Conservation (phyloP, 1,140 invertebrate species). For the Drosophila kepulauana region DNA sequence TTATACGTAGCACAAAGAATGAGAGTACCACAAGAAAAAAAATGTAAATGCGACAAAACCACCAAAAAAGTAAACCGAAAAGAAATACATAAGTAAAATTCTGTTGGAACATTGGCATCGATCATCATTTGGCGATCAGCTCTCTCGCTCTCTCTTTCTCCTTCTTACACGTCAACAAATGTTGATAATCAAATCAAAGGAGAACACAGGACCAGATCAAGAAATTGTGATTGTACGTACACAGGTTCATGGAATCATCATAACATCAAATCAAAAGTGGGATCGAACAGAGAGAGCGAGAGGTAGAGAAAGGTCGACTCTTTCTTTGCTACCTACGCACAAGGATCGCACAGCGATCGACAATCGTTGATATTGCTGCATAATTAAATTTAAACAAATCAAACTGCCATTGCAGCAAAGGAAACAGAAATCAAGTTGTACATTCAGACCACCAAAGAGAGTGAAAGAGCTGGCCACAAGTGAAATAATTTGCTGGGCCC, state of each 20-base stretch:
- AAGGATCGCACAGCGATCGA: constrained; percentile 37
- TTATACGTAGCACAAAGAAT: constrained; percentile 71
- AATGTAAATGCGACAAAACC: constrained; percentile 68
- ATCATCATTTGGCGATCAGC: constrained; percentile 76
- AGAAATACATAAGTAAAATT: constrained; percentile 9
- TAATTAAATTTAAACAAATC: constrained; percentile 84
- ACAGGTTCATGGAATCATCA: constrained; percentile 57
- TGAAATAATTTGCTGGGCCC: constrained; percentile 77
- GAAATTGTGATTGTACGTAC: constrained; percentile 40
- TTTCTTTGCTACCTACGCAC: constrained; percentile 3
- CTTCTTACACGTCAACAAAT: constrained; percentile 45
- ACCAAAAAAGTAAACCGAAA: constrained; percentile 15
- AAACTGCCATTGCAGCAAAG: constrained; percentile 75
- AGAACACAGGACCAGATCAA: constrained; percentile 42
- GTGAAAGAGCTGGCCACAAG: constrained; percentile 48
- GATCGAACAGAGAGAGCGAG: not conserved
- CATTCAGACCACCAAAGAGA: constrained; percentile 73
- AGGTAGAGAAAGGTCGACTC: not conserved
- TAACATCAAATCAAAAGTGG: constrained; percentile 49
- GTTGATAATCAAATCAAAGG: constrained; percentile 81
- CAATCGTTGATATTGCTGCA: constrained; percentile 74
- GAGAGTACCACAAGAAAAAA: constrained; percentile 58
- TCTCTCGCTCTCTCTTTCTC: not conserved
- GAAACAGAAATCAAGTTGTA: constrained; percentile 84
- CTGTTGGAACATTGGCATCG: constrained; percentile 71